Base-by-base conservation (phyloP, 2,888 invertebrate species). In the Hybos culiciformis region DNA sequence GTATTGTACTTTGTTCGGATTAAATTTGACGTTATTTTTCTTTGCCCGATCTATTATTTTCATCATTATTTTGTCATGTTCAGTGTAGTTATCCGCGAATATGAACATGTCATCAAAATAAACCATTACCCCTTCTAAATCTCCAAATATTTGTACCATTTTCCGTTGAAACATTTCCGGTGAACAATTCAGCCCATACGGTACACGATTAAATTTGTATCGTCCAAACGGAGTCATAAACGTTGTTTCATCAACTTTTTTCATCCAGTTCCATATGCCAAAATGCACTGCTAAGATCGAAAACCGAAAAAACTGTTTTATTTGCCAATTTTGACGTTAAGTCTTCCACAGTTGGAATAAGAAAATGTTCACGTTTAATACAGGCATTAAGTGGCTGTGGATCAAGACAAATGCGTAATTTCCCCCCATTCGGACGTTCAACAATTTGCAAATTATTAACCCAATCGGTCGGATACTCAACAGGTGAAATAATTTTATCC, bases 41-140 rank as follows among this genome's bases (percentile, higher is more conserved):
- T 42, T 11, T 14, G 46, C 48, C 14, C 37, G 20, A 20, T 41
- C 43, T 11, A 46, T 11, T 15, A 46, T 36, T 24, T 31, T 17
- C 14, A 9, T 17, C 32, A 48, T 17, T 24, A 36, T 46, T 37
- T 29, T 5, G 34, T 47, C 45, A 43, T 48, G 52, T 37, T 48
- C 47, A 9, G 41, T 36, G 33, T 48, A 44, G 38, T 24, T 32
- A 5, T 32, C 26, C 5, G 47, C 51, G 26, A 45, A 41, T 12
- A 51, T 45, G n/a, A 54, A 47, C 7, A 53, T 12, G 45, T 56
- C 54, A 46, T 56, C 54, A 41, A 56, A 50, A 45, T 55, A 55
- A 4, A 55, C 37, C 18, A 42, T 41, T 8, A 55, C 50, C 12
- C 50, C 51, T 17, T 11, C 2, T 17, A 47, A 33, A 19, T 41